Conservation (phyloP, 2,888 invertebrate species). For the Oeneis ivallda region DNA sequence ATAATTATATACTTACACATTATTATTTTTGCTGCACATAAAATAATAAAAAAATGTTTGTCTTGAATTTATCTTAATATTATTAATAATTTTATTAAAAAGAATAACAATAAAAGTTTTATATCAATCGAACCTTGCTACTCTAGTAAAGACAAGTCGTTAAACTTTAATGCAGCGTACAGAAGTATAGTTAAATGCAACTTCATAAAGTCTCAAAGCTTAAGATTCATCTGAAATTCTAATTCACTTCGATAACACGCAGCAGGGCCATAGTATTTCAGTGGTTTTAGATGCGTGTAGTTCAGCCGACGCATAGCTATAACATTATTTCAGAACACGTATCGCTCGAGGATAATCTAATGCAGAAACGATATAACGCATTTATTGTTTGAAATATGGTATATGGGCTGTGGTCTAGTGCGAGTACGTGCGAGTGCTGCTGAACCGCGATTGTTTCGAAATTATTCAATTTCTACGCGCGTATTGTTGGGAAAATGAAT, state of each 20-base stretch:
- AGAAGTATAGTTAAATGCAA: not conserved
- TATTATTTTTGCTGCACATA: no score
- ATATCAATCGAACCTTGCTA: no score
- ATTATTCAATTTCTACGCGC: conserved; percentile 23
- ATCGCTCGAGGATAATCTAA: conserved; percentile 73
- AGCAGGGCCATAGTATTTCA: conserved; percentile 53
- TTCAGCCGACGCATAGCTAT: conserved; percentile 53
- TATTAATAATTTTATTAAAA: no score
- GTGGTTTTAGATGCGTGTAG: conserved; percentile 56
- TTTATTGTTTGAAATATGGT: conserved; percentile 67
- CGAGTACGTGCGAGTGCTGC: conserved; percentile 24
- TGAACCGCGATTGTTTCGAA: conserved; percentile 28
- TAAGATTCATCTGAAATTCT: conserved; percentile 25
- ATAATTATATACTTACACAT: no score
- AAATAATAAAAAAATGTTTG: no score
- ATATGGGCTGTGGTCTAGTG: conserved; percentile 31
- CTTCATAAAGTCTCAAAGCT: conserved; percentile 1
- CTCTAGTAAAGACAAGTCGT: not conserved
- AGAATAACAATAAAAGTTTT: no score
- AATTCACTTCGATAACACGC: conserved; percentile 23
- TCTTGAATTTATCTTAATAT: no score
- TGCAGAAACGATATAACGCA: conserved; percentile 72
- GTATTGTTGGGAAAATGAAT: conserved; percentile 18
- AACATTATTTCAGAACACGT: conserved; percentile 78
- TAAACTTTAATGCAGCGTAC: not conserved